A percentile compares a stretch with the other conserved stretches of the same genome.
These are phyloP conservation scores for Acanthopleura granulata DNA, from an alignment of 2,888 invertebrate species.

Conservation along the genomic window DNA sequence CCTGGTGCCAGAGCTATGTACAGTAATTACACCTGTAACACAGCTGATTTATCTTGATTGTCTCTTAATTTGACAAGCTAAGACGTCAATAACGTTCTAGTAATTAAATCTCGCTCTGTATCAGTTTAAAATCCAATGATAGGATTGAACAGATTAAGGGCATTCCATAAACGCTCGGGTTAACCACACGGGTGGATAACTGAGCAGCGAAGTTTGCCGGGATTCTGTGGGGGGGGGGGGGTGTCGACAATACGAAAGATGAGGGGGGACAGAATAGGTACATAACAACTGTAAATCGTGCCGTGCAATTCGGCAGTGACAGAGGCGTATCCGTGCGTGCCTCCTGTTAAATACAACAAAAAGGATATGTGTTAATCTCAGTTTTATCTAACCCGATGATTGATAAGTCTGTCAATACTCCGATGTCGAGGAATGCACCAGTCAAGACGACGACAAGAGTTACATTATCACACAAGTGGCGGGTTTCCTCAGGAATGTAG, in stretches of 20 bases:
- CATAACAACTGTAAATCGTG: neutral
- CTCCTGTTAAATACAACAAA: neutral
- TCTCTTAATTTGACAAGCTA: conserved; percentile 12
- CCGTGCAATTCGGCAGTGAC: neutral
- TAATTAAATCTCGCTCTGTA: conserved; percentile 5
- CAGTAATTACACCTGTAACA: neutral
- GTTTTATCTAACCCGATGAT: neutral
- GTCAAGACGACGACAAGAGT: no score
- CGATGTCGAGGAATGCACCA: no score
- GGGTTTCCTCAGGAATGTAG: no score
- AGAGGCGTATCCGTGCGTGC: neutral
- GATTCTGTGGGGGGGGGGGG: no score
- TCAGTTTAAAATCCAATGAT: neutral
- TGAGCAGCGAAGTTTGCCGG: no score
- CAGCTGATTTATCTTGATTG: neutral
- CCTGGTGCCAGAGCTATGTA: neutral
- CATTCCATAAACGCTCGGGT: neutral
- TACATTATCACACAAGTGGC: no score
- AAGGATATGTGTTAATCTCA: neutral
- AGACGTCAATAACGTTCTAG: neutral
- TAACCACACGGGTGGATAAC: no score
- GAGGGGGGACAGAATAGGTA: neutral
- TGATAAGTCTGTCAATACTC: no score
- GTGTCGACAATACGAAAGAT: neutral
- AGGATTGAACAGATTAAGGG: neutral